Evolutionary conservation across 2,888 invertebrate genomes (phyloP), one percentile per base, ranked within the genome.

Genomic region (Tanaodytes sp.): DNA sequence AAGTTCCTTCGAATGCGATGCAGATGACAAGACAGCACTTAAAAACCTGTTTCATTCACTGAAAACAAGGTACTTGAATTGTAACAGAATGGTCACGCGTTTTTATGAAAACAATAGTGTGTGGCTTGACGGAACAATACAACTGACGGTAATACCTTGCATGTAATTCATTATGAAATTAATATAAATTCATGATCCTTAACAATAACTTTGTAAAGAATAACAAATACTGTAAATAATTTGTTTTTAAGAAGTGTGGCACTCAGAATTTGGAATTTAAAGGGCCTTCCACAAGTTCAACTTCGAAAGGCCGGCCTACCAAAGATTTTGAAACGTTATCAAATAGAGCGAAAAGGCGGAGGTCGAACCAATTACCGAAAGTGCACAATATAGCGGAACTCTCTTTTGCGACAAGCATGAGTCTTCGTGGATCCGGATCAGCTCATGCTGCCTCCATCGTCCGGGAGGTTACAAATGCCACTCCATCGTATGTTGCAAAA

Each of bases 401-500:
- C 39, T n/a, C 40, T 8, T 63, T 30, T 19, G 54, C 54, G 20
- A 52, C 62, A 12, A 1, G 30, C n/a, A 66, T 59, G 66, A 59
- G 45, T 49, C 58, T 66, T 52, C 52, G 59, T 40, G n/a, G 40
- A 31, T 23, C 58, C 6, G 65, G 65, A 40, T 33, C 52, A 18
- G 30, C 36, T 11, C 15, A 58, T 16, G 65, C 58, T 46, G 65
- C 46, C 12, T 40, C n/a, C 39, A 20, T 65, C 43, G 14, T 58
- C 20, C 36, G 52, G 18, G 31, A 58, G 18, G 31, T 52, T 16
- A 14, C 52, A 8, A 39, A 40, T 43, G 18, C 16, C 19, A 30
- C 51, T 33, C 36, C 42, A 16, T 36, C 51, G 31, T 16, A 43
- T 27, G 43, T 36, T 43, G 12, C 15, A 39, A 46, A 63, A 39